phyloP scores from a whole-genome alignment of 2,888 invertebrate species.

The Phortica magna region DNA sequence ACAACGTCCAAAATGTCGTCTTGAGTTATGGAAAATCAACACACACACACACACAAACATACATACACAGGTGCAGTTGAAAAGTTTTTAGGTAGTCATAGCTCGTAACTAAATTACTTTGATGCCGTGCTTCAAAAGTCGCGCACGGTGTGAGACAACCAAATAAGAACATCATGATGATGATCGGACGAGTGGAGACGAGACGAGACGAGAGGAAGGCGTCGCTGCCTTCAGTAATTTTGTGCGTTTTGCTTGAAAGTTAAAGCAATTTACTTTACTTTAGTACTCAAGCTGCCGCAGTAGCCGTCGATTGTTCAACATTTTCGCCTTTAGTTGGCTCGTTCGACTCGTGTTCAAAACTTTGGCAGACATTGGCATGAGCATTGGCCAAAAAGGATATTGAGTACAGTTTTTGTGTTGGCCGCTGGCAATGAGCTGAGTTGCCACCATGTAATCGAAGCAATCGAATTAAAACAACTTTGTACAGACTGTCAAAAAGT shows the following conservation, averaged over 20 bases:
- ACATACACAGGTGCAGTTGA: conserved; percentile 16
- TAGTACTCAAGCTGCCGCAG: background rate
- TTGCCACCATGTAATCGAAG: conserved; percentile 26
- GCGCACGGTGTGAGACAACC: background rate
- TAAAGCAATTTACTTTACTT: background rate
- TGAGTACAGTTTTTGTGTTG: background rate
- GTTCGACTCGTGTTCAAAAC: background rate
- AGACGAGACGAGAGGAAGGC: background rate
- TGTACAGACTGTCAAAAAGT: conserved; percentile 23
- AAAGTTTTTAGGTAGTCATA: conserved; percentile 58
- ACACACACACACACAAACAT: conserved; percentile 25
- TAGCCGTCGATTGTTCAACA: background rate
- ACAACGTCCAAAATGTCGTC: conserved; percentile 66
- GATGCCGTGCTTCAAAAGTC: conserved; percentile 43
- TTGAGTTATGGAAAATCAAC: conserved; percentile 60
- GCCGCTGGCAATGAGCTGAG: background rate
- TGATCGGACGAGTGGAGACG: background rate
- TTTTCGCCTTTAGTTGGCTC: background rate
- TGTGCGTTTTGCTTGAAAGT: background rate
- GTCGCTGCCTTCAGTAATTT: background rate
- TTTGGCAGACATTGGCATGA: background rate
- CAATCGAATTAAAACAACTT: conserved; percentile 41
- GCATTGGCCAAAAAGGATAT: background rate
- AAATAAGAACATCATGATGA: background rate
- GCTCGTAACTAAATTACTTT: conserved; percentile 69